These are phyloP conservation scores for Pasiphila rectangulata DNA, from an alignment of 2,888 invertebrate genomes.

Conservation along the genomic window DNA sequence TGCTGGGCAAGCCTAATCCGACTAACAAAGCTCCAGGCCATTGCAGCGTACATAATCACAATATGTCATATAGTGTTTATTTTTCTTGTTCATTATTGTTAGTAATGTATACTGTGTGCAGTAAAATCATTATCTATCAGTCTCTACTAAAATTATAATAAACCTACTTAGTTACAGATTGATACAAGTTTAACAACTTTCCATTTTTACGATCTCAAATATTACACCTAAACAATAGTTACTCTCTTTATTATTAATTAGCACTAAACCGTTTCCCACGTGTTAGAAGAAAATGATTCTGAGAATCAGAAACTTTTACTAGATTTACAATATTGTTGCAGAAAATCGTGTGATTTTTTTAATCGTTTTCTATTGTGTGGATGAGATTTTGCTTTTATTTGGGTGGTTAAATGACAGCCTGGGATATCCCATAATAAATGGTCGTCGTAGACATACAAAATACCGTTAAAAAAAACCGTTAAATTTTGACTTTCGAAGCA, in stretches of 20 bases:
- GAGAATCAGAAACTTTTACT: constrained; percentile 36
- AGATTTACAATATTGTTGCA: constrained; percentile 24
- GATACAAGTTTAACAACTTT: constrained; percentile 44
- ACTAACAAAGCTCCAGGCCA: too few relatives aligned
- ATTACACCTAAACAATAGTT: constrained; percentile 42
- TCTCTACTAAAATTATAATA: constrained; percentile 6
- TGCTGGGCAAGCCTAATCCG: too few relatives aligned
- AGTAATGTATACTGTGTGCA: neutral
- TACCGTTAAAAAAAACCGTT: too few relatives aligned
- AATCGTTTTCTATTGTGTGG: constrained; percentile 13
- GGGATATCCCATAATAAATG: too few relatives aligned
- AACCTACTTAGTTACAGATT: constrained; percentile 19
- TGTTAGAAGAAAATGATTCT: constrained; percentile 32
- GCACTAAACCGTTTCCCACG: constrained; percentile 42
- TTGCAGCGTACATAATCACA: too few relatives aligned
- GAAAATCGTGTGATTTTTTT: constrained; percentile 26
- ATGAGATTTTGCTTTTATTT: constrained; percentile 28
- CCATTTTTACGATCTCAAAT: constrained; percentile 54
- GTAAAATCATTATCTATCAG: neutral
- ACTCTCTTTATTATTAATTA: constrained; percentile 46
- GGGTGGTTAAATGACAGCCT: too few relatives aligned
- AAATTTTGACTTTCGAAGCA: too few relatives aligned
- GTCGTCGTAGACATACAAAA: too few relatives aligned
- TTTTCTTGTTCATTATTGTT: too few relatives aligned
- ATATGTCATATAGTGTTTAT: too few relatives aligned